Conservation (phyloP, 2,888 invertebrate genomes). For the Ellobium chinense region DNA sequence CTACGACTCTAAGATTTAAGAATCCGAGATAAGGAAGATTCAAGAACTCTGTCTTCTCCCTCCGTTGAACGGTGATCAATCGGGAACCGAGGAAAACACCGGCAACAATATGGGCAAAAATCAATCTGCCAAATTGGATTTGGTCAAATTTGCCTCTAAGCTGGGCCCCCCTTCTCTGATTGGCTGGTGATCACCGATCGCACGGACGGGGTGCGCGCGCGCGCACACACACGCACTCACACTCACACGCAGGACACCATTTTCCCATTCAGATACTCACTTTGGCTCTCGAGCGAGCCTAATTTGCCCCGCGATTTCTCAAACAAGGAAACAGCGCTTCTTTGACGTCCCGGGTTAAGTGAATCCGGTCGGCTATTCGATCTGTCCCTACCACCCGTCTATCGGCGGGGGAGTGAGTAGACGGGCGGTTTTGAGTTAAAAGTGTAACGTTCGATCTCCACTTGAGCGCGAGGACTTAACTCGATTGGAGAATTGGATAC, state of each 20-base stretch:
- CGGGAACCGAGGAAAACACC: neutral
- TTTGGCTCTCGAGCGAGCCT: neutral
- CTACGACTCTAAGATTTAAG: no score
- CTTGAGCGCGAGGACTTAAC: neutral
- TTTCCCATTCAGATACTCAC: neutral
- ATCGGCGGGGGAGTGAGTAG: neutral
- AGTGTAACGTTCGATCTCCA: neutral
- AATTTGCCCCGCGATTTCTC: neutral
- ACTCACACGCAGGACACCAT: neutral
- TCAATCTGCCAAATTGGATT: neutral
- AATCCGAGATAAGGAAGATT: no score
- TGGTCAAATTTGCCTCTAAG: neutral
- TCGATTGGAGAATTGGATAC: neutral
- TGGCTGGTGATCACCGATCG: neutral
- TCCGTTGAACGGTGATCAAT: neutral
- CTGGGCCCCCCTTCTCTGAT: neutral
- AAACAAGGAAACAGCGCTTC: neutral
- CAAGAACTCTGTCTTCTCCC: no score
- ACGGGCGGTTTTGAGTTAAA: neutral
- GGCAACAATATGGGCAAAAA: neutral
- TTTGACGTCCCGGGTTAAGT: neutral
- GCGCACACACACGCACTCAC: neutral
- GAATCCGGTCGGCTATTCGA: neutral
- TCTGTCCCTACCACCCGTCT: neutral
- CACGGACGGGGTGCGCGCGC: neutral